Evolutionary conservation across 2,797 vertebrate genomes (phyloP), one percentile per base, ranked within the genome.

Genomic region (Falco peregrinus): DNA sequence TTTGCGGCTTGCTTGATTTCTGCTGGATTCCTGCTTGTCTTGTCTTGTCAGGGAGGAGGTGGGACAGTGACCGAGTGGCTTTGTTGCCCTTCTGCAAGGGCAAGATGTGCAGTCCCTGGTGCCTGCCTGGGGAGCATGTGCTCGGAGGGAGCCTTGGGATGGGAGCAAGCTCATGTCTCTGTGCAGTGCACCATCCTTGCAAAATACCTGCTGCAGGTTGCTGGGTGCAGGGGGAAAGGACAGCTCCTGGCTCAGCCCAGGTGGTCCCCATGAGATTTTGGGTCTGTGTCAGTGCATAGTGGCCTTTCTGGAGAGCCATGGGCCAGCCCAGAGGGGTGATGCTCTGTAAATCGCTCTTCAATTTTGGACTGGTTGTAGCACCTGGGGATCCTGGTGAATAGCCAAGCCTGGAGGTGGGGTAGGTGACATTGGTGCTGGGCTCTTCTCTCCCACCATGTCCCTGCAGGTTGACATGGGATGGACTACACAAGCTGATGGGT

Each of bases 41-140:
- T 71, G 37, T 33, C 3, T 35, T 35, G 35, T 35, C 35, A 1
- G 41, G 22, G 22, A 41, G 14, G 35, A 65, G n/a, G 11, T 28
- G 45, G 14, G 14, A 47, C 25, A 10, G 35, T 43, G 33, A 13
- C 39, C 0, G 6, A 48, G 53, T 6, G 84, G n/a, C 50, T 77
- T 67, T 87, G 59, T 37, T 43, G 59, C 59, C 16, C n/a, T 76
- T n/a, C 41, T 90, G 31, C 25, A 81, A 48, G 43, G 22, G 43
- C 9, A n/a, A 47, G 71, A 39, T 6, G 4, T 1, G 4, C 1
- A 0, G 19, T 43, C 15, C n/a, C 43, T 48, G 79, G 39, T 77
- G 53, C 59, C 57, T 63, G n/a, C 37, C 25, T 11, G 51, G 53
- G 41, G 14, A 45, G 0, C 0, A 0, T 15, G 45, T 50, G 51